Percentiles rank a stretch among this genome's conserved stretches.
phyloP scores from a whole-genome alignment of 2,113 vertebrate species.

The Sinocyclocheilus maitianheensis region DNA sequence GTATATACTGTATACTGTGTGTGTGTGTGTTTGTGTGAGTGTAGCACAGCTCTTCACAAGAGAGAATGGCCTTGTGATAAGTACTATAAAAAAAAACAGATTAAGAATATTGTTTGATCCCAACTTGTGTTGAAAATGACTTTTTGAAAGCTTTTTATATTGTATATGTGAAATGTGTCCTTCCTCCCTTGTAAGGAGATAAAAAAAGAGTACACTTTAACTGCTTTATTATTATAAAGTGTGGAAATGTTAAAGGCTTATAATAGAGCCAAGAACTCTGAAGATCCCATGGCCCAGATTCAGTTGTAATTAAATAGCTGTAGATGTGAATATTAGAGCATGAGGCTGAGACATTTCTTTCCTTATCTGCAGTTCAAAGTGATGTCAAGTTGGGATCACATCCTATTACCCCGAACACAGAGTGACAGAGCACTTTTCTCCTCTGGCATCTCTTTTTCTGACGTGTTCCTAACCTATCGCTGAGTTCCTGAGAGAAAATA shows the following conservation, averaged over 20 bases:
- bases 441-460: no score
- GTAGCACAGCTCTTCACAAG: no score
- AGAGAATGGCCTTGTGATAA: no score
- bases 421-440: no score
- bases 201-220: neutral
- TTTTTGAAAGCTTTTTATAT: neutral
- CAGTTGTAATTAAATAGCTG: conserved; percentile 45
- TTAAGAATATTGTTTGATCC: no score
- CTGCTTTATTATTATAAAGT: conserved; percentile 2
- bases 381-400: neutral
- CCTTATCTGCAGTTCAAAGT: conserved; percentile 59
- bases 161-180: neutral
- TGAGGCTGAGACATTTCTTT: conserved; percentile 49
- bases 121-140: no score
- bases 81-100: no score
- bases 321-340: conserved; percentile 36
- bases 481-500: no score
- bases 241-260: conserved; percentile 5
- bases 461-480: no score
- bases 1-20: no score
- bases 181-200: neutral
- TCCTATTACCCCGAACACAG: no score
- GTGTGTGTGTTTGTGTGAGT: no score
- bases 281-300: conserved; percentile 9
- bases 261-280: neutral